Percentiles rank a stretch among this genome's conserved stretches.
Evolutionary conservation across 2,888 invertebrate genomes (phyloP).

Genomic region (Andrena flavipes): DNA sequence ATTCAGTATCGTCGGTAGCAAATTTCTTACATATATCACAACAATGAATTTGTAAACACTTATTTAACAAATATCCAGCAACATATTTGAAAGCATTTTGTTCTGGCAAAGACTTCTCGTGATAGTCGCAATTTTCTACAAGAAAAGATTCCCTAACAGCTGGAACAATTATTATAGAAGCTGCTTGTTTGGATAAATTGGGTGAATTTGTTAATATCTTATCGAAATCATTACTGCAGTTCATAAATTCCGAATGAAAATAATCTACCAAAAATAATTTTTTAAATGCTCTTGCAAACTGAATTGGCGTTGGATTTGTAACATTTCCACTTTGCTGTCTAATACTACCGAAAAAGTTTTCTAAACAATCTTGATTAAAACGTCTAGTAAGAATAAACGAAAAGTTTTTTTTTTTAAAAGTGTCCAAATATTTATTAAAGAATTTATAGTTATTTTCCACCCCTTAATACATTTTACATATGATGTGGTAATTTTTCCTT

Average conservation of each 20-base stretch:
- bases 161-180: not conserved
- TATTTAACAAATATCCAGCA: not conserved
- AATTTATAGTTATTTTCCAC: conserved; percentile 3
- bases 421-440: not conserved
- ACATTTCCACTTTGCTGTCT: conserved; percentile 4
- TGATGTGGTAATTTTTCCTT: not conserved
- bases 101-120: not conserved
- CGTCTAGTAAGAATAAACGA: not conserved
- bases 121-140: conserved; percentile 4
- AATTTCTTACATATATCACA: not conserved
- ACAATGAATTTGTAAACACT: not conserved
- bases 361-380: not conserved
- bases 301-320: conserved; percentile 3
- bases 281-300: conserved; percentile 4
- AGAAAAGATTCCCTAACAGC: not conserved
- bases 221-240: not conserved
- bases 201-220: not conserved
- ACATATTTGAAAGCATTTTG: not conserved
- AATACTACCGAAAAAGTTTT: conserved; percentile 2
- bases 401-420: not conserved
- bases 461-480: not conserved
- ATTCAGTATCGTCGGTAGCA: not conserved
- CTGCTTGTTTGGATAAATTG: not conserved
- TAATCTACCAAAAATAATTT: conserved; percentile 2
- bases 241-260: conserved; percentile 2